These are phyloP conservation scores for Strix aluco DNA, from an alignment of 2,113 vertebrate genomes.

Conservation along the genomic window DNA sequence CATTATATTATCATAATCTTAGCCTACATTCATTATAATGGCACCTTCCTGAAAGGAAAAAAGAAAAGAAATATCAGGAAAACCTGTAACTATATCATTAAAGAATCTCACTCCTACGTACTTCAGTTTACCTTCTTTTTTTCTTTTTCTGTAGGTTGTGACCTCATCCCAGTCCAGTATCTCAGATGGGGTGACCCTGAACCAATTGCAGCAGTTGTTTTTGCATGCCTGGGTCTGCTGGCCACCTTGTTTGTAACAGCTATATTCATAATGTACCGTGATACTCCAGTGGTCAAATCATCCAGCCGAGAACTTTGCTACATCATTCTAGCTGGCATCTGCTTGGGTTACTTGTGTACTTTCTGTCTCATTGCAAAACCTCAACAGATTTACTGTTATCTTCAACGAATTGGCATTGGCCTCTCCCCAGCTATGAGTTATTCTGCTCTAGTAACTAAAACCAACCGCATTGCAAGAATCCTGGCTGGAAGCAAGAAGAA, in stretches of 20 bases:
- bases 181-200: conserved; percentile 97
- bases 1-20: neutral
- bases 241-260: conserved; percentile 93
- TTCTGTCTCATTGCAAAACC: conserved; percentile 96
- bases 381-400: conserved; percentile 91
- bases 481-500: conserved; percentile 99
- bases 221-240: conserved; percentile 92
- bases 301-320: conserved; percentile 97
- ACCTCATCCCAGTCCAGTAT: conserved; percentile 92
- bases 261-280: conserved; percentile 92
- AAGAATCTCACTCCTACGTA: neutral
- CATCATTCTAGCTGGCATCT: conserved; percentile 96
- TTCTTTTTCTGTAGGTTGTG: conserved; percentile 81
- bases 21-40: neutral
- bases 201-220: conserved; percentile 95
- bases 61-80: neutral
- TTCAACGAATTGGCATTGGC: conserved; percentile 93
- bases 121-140: neutral
- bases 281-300: conserved; percentile 97
- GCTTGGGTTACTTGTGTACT: conserved; percentile 96
- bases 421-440: conserved; percentile 98
- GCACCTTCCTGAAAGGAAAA: neutral
- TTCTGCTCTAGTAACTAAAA: conserved; percentile 97
- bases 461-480: conserved; percentile 97
- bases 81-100: neutral